phyloP scores from a whole-genome alignment of 2,888 invertebrate species.

The Meliscaeva auricollis region DNA sequence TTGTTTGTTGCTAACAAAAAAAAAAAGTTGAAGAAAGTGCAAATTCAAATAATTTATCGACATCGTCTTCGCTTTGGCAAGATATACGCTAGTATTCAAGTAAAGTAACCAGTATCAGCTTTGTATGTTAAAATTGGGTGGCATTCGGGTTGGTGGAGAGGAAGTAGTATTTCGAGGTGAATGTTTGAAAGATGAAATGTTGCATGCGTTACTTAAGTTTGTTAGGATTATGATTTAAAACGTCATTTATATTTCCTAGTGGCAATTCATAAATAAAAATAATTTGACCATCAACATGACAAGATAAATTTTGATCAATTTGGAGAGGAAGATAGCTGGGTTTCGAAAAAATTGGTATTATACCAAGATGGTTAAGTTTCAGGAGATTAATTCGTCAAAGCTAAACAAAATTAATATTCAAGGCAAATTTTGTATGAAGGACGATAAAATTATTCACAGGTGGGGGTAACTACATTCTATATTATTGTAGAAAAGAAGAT shows the following conservation, averaged over 20 bases:
- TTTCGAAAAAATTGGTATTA: too few relatives aligned
- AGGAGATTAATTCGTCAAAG: neutral
- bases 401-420: neutral
- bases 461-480: too few relatives aligned
- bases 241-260: slow-evolving; percentile 25
- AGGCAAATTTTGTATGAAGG: too few relatives aligned
- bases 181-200: slow-evolving; percentile 45
- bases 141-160: neutral
- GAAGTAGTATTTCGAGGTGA: slow-evolving; percentile 50
- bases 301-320: neutral
- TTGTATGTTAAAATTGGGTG: neutral
- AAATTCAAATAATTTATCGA: slow-evolving; percentile 66
- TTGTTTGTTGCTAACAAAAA: slow-evolving; percentile 61
- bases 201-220: slow-evolving; percentile 36
- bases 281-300: slow-evolving; percentile 35
- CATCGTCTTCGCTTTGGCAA: slow-evolving; percentile 15
- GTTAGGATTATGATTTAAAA: slow-evolving; percentile 35
- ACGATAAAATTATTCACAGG: too few relatives aligned
- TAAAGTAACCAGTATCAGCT: neutral
- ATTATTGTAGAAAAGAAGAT: too few relatives aligned
- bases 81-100: neutral
- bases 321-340: neutral
- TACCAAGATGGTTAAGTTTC: too few relatives aligned
- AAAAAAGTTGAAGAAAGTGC: slow-evolving; percentile 59
- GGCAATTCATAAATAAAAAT: slow-evolving; percentile 39